A percentile compares a stretch with the other conserved stretches of the same genome.
These are phyloP conservation scores for Apis cerana DNA, from an alignment of 1,140 invertebrate species.

Conservation along the genomic window DNA sequence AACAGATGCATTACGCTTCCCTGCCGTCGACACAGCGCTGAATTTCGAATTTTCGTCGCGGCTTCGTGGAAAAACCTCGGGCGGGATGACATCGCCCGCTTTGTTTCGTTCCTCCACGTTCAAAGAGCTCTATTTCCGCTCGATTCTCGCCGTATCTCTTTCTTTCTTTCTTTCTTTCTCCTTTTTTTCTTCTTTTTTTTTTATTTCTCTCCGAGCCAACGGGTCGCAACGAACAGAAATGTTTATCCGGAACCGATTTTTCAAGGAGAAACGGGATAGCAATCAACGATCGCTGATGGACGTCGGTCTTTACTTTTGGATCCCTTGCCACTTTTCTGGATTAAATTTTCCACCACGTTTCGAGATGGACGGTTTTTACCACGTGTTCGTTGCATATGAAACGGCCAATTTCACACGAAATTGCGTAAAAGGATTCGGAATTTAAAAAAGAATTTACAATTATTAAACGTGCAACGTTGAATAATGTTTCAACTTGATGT, in stretches of 20 bases:
- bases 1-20: constrained; percentile 39
- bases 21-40: background rate
- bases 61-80: background rate
- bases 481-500: too few species aligned
- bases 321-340: too few species aligned
- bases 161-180: background rate
- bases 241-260: background rate
- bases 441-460: too few species aligned
- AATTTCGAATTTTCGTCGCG: constrained; percentile 34
- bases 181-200: background rate
- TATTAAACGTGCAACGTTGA: too few species aligned
- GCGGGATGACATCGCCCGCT: constrained; percentile 4
- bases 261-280: background rate
- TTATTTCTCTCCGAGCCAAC: background rate
- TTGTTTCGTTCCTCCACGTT: background rate
- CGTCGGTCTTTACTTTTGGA: background rate
- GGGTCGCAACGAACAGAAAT: background rate
- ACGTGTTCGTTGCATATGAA: background rate
- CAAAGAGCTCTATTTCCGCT: background rate
- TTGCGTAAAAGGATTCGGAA: too few species aligned
- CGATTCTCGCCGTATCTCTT: too few species aligned
- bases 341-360: background rate
- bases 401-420: too few species aligned
- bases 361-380: background rate
- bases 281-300: background rate